phyloP scores from a whole-genome alignment of 2,888 invertebrate species.

The Tricholauxania praeusta region DNA sequence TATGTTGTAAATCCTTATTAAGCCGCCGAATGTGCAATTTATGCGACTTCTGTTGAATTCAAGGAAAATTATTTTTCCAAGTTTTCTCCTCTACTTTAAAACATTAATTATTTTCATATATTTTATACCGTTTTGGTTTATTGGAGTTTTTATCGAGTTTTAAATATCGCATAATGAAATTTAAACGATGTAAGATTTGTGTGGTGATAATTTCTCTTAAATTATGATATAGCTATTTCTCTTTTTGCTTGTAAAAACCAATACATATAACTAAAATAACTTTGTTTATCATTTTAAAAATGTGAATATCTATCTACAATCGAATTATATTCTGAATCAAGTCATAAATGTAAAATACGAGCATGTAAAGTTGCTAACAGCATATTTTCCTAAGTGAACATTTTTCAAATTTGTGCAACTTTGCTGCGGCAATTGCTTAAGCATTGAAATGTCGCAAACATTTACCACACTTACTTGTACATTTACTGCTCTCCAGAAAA shows the following conservation, averaged over 20 bases:
- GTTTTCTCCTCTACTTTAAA: not conserved
- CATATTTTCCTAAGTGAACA: not conserved
- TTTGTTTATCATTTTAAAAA: no score
- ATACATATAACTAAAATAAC: no score
- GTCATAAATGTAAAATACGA: no score
- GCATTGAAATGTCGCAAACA: conserved; percentile 1
- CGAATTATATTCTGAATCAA: no score
- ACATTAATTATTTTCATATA: not conserved
- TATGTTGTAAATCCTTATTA: conserved; percentile 17
- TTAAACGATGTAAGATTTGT: no score
- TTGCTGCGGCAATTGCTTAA: not conserved
- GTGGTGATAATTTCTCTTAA: no score
- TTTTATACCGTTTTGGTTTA: not conserved
- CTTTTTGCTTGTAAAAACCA: no score
- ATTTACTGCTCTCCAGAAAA: no score
- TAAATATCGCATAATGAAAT: not conserved
- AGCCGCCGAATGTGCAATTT: conserved; percentile 21
- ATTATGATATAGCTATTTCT: no score
- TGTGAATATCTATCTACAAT: no score
- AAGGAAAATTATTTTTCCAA: no score
- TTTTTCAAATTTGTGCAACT: not conserved
- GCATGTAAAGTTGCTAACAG: no score
- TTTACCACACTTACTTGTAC: not conserved
- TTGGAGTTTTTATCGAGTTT: conserved; percentile 16
- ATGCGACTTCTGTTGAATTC: not conserved